These are phyloP conservation scores for Serranus cabrilla DNA, from an alignment of 2,797 vertebrate species.

Conservation along the genomic window DNA sequence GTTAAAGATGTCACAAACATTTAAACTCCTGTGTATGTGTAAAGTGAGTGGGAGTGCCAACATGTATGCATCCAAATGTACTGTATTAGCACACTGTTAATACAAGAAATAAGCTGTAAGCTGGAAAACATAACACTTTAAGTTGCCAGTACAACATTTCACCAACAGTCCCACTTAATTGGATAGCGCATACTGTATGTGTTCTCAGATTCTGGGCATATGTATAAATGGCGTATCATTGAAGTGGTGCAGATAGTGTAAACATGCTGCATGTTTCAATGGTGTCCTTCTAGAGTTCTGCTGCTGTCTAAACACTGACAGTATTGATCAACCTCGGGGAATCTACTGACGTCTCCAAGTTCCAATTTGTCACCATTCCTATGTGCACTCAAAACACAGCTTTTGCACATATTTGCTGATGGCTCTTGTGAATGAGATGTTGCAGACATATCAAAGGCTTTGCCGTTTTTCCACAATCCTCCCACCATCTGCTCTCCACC, in stretches of 20 bases:
- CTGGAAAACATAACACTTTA: not conserved
- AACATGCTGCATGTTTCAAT: not conserved
- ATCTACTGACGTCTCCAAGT: constrained; percentile 32
- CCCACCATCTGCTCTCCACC: constrained; percentile 68
- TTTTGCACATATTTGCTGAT: constrained; percentile 63
- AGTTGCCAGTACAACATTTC: not conserved
- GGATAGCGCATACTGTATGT: not conserved
- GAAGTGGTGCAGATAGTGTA: not conserved
- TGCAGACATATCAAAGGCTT: constrained; percentile 70
- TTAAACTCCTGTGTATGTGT: not conserved
- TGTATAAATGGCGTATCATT: not conserved
- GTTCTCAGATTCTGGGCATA: not conserved
- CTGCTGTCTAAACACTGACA: constrained; percentile 1
- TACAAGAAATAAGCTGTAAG: not conserved
- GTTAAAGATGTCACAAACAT: too few species aligned
- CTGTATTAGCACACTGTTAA: not conserved
- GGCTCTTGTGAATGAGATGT: constrained; percentile 54
- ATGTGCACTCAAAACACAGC: constrained; percentile 38
- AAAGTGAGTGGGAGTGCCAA: not conserved
- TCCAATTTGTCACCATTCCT: constrained; percentile 67
- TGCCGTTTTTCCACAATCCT: constrained; percentile 54
- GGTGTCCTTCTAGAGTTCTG: not conserved
- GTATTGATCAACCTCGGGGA: constrained; percentile 18
- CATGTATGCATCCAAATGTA: not conserved
- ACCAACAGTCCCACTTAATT: not conserved